These are phyloP conservation scores for Hyposoter dolosus DNA, from an alignment of 2,888 invertebrate species.

Conservation along the genomic window DNA sequence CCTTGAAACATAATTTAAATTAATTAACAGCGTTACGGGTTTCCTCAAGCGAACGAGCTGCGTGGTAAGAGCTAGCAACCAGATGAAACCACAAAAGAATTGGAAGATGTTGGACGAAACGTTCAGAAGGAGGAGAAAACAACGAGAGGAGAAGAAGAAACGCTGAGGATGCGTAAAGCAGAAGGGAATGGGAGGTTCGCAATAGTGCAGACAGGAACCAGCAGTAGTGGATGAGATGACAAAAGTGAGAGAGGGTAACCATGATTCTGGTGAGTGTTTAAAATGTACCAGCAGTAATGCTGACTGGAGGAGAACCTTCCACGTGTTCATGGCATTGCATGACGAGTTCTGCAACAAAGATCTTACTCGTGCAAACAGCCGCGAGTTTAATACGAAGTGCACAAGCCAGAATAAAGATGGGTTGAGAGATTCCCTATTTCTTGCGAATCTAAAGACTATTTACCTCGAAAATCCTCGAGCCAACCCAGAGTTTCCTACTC, in stretches of 20 bases:
- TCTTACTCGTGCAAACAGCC: constrained; percentile 70
- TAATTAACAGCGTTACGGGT: constrained; percentile 41
- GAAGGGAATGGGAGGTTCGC: constrained; percentile 32
- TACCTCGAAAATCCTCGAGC: constrained; percentile 35
- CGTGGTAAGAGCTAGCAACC: constrained; percentile 23
- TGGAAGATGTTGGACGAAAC: constrained; percentile 24
- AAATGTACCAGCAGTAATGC: constrained; percentile 68
- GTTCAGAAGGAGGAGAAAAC: background rate
- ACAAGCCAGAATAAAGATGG: constrained; percentile 5
- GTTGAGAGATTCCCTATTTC: constrained; percentile 54
- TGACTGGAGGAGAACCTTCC: constrained; percentile 59
- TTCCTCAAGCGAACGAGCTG: constrained; percentile 21
- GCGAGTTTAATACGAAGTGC: constrained; percentile 64
- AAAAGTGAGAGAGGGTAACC: background rate
- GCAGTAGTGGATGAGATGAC: constrained; percentile 41
- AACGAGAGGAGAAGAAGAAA: constrained; percentile 14
- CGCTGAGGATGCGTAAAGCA: constrained; percentile 23
- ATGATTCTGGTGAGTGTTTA: constrained; percentile 37
- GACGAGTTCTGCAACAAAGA: constrained; percentile 69
- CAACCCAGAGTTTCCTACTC: constrained; percentile 16
- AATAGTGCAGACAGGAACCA: constrained; percentile 35
- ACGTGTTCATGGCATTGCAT: constrained; percentile 33
- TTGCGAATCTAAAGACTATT: constrained; percentile 60
- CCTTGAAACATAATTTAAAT: background rate
- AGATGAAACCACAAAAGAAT: constrained; percentile 26